Base-by-base conservation (phyloP, 2,888 invertebrate genomes). In the Cosmorhoe ocellata region DNA sequence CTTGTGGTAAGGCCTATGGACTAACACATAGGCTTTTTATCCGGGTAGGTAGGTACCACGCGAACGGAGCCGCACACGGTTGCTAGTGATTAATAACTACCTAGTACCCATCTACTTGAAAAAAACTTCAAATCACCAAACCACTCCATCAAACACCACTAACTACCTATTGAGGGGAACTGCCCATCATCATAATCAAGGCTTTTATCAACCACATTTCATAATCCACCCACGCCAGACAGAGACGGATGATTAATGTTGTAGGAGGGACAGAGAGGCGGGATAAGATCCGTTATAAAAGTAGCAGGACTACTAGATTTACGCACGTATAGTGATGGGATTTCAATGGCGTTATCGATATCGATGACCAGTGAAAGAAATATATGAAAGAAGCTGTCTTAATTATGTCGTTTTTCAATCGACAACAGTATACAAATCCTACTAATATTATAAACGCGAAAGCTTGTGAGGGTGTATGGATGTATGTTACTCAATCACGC, bases 241-340 rank as follows among this genome's bases (percentile, higher is more conserved):
- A 60, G 44, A 58, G 63, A 49, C 46, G 48, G 66, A 57, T 38
- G 42, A 51, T 50, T 43, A 18, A 42, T 54, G 26, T 8, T n/a
- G 43, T 38, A 22, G 46, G 50, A 42, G 76, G 51, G 51, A 53
- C 67, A 81, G 50, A 63, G 74, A 68, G 79, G 82, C 1, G 51
- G 51, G 50, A 58, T 52, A 68, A 51, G 64, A 71, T 73, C 87
- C 87, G 89, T 89, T 89, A 86, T 76, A 75, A 84, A 83, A 84
- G 81, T 76, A 71, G 79, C 74, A 43, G 66, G 79, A 85, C 88
- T 88, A 88, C 89, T 68, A 75, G 79, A 72, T 79, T 89, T 89
- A 88, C 88, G 87, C 89, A 70, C 62, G 45, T 2, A 1, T 76
- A 81, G 79, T 73, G 82, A 69, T 73, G 83, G 43, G 34, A 43